Evolutionary conservation across 2,888 invertebrate species (phyloP), one percentile per base, ranked within the genome.

Genomic region (Sminthurides aquaticus): DNA sequence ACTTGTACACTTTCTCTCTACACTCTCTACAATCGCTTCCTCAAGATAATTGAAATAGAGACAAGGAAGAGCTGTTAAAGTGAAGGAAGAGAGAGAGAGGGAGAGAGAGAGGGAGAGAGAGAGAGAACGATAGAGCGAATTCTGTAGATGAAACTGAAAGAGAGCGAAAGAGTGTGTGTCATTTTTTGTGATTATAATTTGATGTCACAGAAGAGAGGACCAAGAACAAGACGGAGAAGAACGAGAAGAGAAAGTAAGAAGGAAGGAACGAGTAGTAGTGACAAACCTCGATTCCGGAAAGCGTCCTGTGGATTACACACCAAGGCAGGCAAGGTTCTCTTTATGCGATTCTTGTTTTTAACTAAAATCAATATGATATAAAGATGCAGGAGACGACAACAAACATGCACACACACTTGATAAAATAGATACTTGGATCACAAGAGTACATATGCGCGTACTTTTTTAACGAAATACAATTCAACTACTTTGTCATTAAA

Each of bases 271-370:
- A 63, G 63, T 29, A 49, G n/a, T n/a, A n/a, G n/a, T 65, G 63
- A 72, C 73, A 68, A 71, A 73, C 73, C 73, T 73, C 71, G 67
- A 67, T 65, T 71, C 67, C 68, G 69, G 70, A 73, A 70, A 68
- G 66, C 70, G 66, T 73, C 71, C 69, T 69, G 68, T 67, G 70
- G 71, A 73, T 71, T 73, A 67, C 70, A 69, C 70, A 69, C 68
- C 71, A 73, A 69, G 63, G 73, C 70, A 64, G 73, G 73, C 66
- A 73, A 70, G 54, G 73, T 73, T 71, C 73, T 70, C 71, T 73
- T 71, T 59, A 70, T 71, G 65, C 73, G 73, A 69, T 69, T 71
- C 71, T 73, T 73, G 69, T 67, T 68, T 65, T 69, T 67, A 62
- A 69, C 70, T 73, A 71, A 64, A 73, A 62, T 57, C 63, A 65